A percentile compares a stretch with the other conserved stretches of the same genome.
These are phyloP conservation scores for Drosophila rhopaloa DNA, from an alignment of 1,140 invertebrate species.

Conservation along the genomic window DNA sequence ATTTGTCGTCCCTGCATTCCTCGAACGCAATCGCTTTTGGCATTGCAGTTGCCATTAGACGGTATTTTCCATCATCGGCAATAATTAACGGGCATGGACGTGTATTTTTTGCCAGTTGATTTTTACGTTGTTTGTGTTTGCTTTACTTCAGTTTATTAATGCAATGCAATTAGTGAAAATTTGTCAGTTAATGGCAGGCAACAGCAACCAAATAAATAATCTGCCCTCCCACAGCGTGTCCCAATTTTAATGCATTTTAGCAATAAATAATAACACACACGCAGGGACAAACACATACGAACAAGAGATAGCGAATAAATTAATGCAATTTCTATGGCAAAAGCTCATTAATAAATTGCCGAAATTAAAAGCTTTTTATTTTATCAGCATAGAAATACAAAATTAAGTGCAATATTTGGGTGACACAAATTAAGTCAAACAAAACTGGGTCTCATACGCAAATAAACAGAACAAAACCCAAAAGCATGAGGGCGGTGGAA, in stretches of 20 bases:
- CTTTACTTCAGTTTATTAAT: constrained; percentile 71
- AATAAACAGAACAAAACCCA: constrained; percentile 43
- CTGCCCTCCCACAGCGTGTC: constrained; percentile 4
- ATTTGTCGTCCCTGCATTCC: constrained; percentile 61
- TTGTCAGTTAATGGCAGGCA: constrained; percentile 78
- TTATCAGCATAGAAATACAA: constrained; percentile 21
- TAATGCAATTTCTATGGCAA: constrained; percentile 65
- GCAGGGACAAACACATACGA: constrained; percentile 1
- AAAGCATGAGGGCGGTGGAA: constrained; percentile 1
- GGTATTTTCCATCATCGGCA: constrained; percentile 42
- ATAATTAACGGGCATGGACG: constrained; percentile 18
- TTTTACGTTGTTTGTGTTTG: constrained; percentile 34
- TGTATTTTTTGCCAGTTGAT: constrained; percentile 30
- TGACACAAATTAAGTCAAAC: constrained; percentile 38
- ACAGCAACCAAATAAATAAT: constrained; percentile 75
- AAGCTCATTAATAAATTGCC: constrained; percentile 73
- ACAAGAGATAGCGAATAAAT: constrained; percentile 50
- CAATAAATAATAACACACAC: constrained; percentile 67
- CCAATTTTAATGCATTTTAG: constrained; percentile 77
- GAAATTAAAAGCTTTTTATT: constrained; percentile 71
- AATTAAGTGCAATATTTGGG: constrained; percentile 38
- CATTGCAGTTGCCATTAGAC: constrained; percentile 65
- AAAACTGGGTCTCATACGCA: constrained; percentile 16
- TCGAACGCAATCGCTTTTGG: constrained; percentile 17
- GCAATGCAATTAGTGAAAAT: constrained; percentile 79